A percentile compares a stretch with the other conserved stretches of the same genome.
phyloP scores from a whole-genome alignment of 2,888 invertebrate genomes.

The Drosophila testacea region DNA sequence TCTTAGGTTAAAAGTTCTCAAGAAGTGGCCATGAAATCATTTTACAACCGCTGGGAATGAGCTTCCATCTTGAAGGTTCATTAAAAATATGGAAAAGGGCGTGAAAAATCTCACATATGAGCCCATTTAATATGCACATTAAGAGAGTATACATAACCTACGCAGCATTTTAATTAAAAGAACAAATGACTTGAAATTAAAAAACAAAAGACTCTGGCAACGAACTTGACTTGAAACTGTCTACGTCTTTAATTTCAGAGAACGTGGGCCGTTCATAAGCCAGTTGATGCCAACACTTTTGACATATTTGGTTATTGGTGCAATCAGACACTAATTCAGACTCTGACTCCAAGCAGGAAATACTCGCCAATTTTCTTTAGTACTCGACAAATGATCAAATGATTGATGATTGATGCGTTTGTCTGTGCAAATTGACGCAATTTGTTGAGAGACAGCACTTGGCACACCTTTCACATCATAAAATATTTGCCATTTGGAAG shows the following conservation, averaged over 20 bases:
- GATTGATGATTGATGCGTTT: slow-evolving; percentile 59
- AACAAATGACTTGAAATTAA: slow-evolving; percentile 26
- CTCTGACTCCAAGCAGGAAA: slow-evolving; percentile 52
- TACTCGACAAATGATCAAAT: slow-evolving; percentile 34
- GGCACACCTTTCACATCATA: slow-evolving; percentile 52
- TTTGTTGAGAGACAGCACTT: slow-evolving; percentile 50
- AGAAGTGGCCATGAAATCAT: slow-evolving; percentile 30
- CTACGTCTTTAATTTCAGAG: slow-evolving; percentile 1
- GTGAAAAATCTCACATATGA: slow-evolving; percentile 49
- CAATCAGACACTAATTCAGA: slow-evolving; percentile 31
- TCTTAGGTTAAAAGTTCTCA: slow-evolving; percentile 37
- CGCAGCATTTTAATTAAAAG: slow-evolving; percentile 44
- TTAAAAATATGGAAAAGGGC: slow-evolving; percentile 25
- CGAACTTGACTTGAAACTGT: slow-evolving; percentile 52
- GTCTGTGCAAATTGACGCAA: slow-evolving; percentile 65
- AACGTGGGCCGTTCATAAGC: slow-evolving; percentile 39
- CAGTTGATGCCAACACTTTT: slow-evolving; percentile 26
- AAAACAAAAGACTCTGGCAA: slow-evolving; percentile 59
- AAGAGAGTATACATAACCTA: slow-evolving; percentile 4
- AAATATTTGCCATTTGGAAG: slow-evolving; percentile 23
- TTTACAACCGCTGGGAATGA: slow-evolving; percentile 8
- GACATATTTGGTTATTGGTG: slow-evolving; percentile 70
- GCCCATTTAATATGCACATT: slow-evolving; percentile 14
- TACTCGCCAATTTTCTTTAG: slow-evolving; percentile 53
- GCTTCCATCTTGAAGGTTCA: not conserved